Base-by-base conservation (phyloP, 2,888 invertebrate species). In the Priocnemis perturbator region DNA sequence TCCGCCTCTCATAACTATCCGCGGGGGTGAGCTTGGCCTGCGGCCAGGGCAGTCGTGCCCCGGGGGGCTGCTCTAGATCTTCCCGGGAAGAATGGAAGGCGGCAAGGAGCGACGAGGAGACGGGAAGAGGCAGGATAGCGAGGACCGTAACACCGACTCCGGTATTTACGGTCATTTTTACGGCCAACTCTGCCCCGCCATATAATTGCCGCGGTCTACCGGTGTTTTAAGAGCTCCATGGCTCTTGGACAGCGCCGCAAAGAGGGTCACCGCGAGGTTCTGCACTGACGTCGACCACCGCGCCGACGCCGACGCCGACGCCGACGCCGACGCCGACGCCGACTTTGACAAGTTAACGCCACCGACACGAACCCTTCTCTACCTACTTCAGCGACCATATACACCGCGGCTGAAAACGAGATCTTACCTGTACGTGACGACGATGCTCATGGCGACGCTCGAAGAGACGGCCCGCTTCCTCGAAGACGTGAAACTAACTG, bases 81-180 rank as follows among this genome's bases (percentile, higher is more conserved):
- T 78, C 69, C 56, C 59, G 21, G 68, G 61, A 53, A 23, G 15
- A 15, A 5, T 20, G n/a, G 7, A 20, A 21, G 53, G 20, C 19
- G 52, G 1, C 23, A 20, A 7, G 21, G 60, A 53, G 63, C 64
- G 61, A 11, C n/a, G 30, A 50, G 15, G 37, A 48, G 11, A 21
- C 50, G 50, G 60, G 57, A 37, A 15, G 15, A 23, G 19, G 37
- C 56, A 65, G 47, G 57, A 23, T 56, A 48, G 19, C 30, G 63
- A 26, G 68, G 64, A 63, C 60, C 58, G 71, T 71, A 71, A 72
- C 68, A 61, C 66, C 62, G 66, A 56, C 61, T 64, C 47, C 64
- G 69, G 76, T 86, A 87, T 87, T 87, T 86, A 86, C 84, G 85
- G 79, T 84, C 84, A 85, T 86, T 87, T 87, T 87, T 87, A 82